Conservation (phyloP, 2,888 invertebrate species). For the Therioaphis trifolii region DNA sequence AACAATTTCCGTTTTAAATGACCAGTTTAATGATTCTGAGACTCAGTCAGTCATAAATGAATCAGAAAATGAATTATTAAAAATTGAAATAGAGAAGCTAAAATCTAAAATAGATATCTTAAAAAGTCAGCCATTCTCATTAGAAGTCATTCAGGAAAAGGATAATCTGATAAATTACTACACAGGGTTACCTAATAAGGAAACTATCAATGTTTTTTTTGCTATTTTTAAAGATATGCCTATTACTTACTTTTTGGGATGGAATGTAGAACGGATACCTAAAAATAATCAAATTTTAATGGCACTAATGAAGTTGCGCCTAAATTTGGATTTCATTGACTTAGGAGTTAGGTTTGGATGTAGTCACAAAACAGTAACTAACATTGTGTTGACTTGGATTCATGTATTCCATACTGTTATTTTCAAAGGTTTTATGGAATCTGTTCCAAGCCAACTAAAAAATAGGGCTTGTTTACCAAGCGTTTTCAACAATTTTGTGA, state of each 20-base stretch:
- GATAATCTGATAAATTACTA: slow-evolving; percentile 17
- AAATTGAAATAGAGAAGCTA: neutral
- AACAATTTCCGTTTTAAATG: too few species aligned
- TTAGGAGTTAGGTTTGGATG: slow-evolving; percentile 47
- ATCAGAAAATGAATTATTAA: slow-evolving; percentile 10
- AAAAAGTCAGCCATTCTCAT: slow-evolving; percentile 39
- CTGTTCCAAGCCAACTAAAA: slow-evolving; percentile 16
- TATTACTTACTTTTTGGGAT: slow-evolving; percentile 38
- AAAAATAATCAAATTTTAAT: slow-evolving; percentile 54
- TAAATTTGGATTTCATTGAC: slow-evolving; percentile 30
- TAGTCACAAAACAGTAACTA: slow-evolving; percentile 29
- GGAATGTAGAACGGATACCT: slow-evolving; percentile 23
- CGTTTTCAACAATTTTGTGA: slow-evolving; percentile 26
- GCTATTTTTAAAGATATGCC: neutral
- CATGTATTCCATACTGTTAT: slow-evolving; percentile 7
- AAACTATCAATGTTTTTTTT: neutral
- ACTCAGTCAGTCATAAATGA: slow-evolving; percentile 35
- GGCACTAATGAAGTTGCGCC: slow-evolving; percentile 51
- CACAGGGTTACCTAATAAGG: slow-evolving; percentile 16
- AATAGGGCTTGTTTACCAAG: too few species aligned
- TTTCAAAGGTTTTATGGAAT: neutral
- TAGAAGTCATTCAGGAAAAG: neutral
- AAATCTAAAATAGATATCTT: neutral
- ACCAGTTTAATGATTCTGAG: too few species aligned
- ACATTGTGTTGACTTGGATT: slow-evolving; percentile 54